Base-by-base conservation (phyloP, 2,797 vertebrate genomes). In the Limnodromus scolopaceus region DNA sequence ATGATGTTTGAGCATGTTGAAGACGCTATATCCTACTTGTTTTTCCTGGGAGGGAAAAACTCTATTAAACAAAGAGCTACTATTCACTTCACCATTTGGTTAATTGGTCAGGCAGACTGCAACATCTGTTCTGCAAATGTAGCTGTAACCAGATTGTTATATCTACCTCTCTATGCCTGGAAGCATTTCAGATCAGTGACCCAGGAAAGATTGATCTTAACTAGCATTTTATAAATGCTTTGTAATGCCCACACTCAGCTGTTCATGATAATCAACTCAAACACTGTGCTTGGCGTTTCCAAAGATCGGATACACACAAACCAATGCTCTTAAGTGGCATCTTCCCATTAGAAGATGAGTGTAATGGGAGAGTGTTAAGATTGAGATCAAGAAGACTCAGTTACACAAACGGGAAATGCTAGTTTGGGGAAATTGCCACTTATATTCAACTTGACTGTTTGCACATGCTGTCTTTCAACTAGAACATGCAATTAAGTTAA, bases 1-100 rank as follows among this genome's bases (percentile, higher is more conserved):
- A 98, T 98, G 98, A 93, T 93, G 96, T 91, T 74, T 93, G 95
- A 97, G 94, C 97, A 96, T 94, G 94, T 72, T 77, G 95, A 95
- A 96, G 97, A 66, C 1, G 30, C 92, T 77, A 5, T n/a, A 48
- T 74, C 79, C 89, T 78, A 70, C 48, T 61, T 2, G 2, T 75
- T 93, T 79, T 87, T 76, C 41, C 77, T 70, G 13, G 1, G 6
- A 24, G 9, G 28, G 30, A 28, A 79, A 77, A 13, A 28, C 51
- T 87, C 65, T 71, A 8, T 46, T 36, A 49, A 84, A 48, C 30
- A 23, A 64, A 49, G 16, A 61, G 45, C 57, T 93, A 24, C 64
- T 91, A 11, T 51, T 89, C 41, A 20, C n/a, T 69, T 79, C 45
- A 45, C 15, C 27, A n/a, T 74, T 91, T 79, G 39, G 84, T 95